phyloP scores from a whole-genome alignment of 2,113 vertebrate genomes.

The Talpa occidentalis region DNA sequence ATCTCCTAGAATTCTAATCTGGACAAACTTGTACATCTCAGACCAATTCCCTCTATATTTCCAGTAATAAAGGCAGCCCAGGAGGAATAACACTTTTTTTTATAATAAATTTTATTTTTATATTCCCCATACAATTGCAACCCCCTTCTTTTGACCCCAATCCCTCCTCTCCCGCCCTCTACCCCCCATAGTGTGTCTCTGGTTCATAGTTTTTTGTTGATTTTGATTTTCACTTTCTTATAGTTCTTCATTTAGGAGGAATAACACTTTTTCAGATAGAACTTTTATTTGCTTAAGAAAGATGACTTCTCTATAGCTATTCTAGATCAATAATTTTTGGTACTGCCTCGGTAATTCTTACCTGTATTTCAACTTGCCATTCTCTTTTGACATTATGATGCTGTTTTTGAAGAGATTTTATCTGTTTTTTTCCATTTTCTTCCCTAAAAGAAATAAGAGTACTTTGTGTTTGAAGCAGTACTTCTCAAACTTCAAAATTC shows the following conservation, averaged over 20 bases:
- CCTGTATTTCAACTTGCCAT: slow-evolving; percentile 88
- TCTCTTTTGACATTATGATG: slow-evolving; percentile 87
- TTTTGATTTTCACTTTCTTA: no score
- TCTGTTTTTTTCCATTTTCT: slow-evolving; percentile 85
- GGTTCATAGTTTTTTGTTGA: no score
- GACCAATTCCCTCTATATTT: neutral
- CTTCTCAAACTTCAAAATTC: neutral
- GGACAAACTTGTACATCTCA: neutral
- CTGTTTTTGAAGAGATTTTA: slow-evolving; percentile 88
- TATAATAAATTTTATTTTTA: no score
- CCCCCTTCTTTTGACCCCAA: no score
- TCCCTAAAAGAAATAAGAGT: slow-evolving; percentile 84
- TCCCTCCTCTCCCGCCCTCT: no score
- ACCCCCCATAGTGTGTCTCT: no score
- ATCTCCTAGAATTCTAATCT: neutral
- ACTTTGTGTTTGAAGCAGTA: neutral
- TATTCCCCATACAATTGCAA: no score
- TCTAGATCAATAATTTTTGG: neutral
- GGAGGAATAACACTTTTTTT: neutral
- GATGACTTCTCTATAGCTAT: neutral
- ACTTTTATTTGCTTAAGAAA: neutral
- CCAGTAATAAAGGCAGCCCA: neutral
- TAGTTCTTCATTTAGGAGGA: no score
- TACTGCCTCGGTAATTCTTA: slow-evolving; percentile 72
- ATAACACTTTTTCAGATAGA: rapidly evolving